Evolutionary conservation across 2,797 vertebrate genomes (phyloP).

Genomic region (Synanceia verrucosa): DNA sequence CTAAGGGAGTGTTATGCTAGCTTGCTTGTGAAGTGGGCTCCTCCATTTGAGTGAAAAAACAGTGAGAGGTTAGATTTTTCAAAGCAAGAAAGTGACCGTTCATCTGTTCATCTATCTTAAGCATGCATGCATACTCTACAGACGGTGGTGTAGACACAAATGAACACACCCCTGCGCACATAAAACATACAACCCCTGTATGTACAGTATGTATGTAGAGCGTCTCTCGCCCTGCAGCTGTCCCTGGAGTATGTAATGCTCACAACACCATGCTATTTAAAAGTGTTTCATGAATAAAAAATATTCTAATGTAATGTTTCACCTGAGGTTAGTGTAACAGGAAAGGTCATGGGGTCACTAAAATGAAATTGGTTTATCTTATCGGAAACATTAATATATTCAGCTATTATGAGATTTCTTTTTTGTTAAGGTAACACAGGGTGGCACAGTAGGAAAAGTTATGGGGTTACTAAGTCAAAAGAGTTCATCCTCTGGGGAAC

Average conservation of each 20-base stretch:
- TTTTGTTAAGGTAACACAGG: background rate
- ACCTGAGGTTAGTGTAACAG: background rate
- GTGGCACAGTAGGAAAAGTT: background rate
- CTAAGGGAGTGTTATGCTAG: constrained; percentile 8
- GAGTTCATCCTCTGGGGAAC: background rate
- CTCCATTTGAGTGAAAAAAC: background rate
- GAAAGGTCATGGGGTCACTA: constrained; percentile 4
- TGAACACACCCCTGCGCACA: background rate
- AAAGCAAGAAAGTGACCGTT: background rate
- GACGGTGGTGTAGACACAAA: background rate
- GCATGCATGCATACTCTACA: background rate
- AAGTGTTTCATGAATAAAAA: constrained; percentile 4
- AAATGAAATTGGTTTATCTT: constrained; percentile 5
- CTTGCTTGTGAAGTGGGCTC: background rate
- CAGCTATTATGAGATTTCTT: background rate
- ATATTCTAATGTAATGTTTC: background rate
- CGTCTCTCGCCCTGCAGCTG: constrained; percentile 2
- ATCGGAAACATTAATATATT: background rate
- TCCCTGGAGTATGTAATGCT: constrained; percentile 9
- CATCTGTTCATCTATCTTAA: background rate
- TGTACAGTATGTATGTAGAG: no score
- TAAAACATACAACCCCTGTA: constrained; percentile 16
- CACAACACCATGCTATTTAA: background rate
- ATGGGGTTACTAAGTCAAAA: background rate
- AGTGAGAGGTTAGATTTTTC: background rate